A percentile compares a stretch with the other conserved stretches of the same genome.
Conservation (phyloP, 2,113 vertebrate species). For the Solenodon paradoxus region DNA sequence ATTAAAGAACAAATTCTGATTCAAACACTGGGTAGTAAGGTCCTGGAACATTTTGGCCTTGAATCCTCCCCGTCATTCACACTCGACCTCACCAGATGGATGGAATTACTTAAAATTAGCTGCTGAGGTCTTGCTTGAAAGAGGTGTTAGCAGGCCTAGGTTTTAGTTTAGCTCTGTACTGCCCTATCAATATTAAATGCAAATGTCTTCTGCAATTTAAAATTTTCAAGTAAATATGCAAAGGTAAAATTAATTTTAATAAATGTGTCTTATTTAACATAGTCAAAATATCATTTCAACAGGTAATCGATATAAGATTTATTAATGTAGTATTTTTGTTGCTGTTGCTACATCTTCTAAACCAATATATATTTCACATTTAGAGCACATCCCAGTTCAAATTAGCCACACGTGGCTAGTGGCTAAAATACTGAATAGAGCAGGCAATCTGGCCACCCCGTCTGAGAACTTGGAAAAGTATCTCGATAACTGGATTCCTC, state of each 20-base stretch:
- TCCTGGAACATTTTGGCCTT: background rate
- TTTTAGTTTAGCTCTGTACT: background rate
- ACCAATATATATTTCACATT: background rate
- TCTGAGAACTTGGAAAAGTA: background rate
- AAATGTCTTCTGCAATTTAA: background rate
- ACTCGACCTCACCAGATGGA: background rate
- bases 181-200: background rate
- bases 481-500: background rate
- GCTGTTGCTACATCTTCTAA: background rate
- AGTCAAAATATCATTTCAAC: background rate
- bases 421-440: background rate
- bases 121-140: too few relatives aligned
- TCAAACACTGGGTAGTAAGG: background rate
- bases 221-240: background rate
- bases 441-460: background rate
- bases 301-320: background rate
- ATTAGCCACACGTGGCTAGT: background rate
- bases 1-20: background rate
- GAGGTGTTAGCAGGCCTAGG: background rate
- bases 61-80: background rate
- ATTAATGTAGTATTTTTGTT: background rate
- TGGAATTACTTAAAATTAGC: background rate
- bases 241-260: background rate
- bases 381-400: background rate
- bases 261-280: background rate